Evolutionary conservation across 2,888 invertebrate genomes (phyloP).

Genomic region (Rhamphomyia laevipes): DNA sequence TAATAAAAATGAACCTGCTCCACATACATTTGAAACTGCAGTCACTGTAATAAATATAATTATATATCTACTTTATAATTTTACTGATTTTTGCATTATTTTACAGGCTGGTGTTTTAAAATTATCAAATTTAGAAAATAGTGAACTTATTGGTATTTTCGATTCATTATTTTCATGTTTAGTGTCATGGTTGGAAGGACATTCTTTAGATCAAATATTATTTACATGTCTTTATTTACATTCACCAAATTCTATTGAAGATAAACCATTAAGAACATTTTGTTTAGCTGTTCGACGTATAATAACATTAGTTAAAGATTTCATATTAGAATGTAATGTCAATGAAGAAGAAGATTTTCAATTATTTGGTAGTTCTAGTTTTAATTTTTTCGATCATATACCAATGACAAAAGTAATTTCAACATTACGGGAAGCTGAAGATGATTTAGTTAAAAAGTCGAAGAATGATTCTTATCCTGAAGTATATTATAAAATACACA

Average conservation of each 20-base stretch:
- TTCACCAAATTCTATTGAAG: conserved; percentile 72
- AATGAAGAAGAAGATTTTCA: conserved; percentile 97
- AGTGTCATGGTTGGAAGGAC: conserved; percentile 96
- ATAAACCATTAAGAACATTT: conserved; percentile 74
- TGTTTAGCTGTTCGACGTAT: conserved; percentile 80
- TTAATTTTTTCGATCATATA: conserved; percentile 59
- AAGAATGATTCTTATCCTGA: conserved; percentile 40
- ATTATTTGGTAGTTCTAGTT: conserved; percentile 77
- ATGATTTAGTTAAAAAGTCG: conserved; percentile 66
- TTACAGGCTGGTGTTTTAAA: conserved; percentile 50
- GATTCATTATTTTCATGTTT: conserved; percentile 89
- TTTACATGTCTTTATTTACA: conserved; percentile 94
- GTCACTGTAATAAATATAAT: conserved; percentile 48
- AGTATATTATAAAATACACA: conserved; percentile 21
- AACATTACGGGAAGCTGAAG: conserved; percentile 78
- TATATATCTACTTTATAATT: too few species aligned
- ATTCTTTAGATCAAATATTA: conserved; percentile 91
- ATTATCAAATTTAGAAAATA: conserved; percentile 58
- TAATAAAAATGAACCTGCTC: conserved; percentile 73
- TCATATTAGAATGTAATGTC: conserved; percentile 75
- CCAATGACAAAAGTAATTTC: conserved; percentile 69
- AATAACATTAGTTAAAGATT: conserved; percentile 78
- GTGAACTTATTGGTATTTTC: conserved; percentile 83
- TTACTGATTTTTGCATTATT: not conserved
- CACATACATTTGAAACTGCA: conserved; percentile 77